Evolutionary conservation across 2,113 vertebrate species (phyloP).

Genomic region (Mungos mungo): DNA sequence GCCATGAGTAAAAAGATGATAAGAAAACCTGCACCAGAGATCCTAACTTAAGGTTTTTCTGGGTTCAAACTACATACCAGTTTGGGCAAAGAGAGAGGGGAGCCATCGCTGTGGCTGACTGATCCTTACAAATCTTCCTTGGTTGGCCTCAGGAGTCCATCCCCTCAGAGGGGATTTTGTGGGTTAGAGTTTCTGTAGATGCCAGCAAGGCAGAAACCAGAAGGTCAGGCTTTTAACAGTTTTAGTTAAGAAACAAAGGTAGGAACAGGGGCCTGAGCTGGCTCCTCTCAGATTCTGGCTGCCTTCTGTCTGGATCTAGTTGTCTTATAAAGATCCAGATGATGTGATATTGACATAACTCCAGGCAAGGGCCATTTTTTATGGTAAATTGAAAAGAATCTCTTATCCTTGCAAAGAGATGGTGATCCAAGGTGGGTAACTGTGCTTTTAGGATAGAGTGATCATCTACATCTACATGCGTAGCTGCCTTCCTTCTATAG

Average conservation of each 20-base stretch:
- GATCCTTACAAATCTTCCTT: not conserved
- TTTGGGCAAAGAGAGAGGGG: too few relatives aligned
- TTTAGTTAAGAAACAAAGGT: not conserved
- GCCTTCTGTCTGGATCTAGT: not conserved
- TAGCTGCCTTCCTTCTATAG: not conserved
- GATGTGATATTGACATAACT: not conserved
- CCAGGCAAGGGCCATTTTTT: not conserved
- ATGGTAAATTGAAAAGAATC: not conserved
- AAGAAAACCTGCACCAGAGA: not conserved
- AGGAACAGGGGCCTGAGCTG: too few relatives aligned
- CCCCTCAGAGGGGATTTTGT: too few relatives aligned
- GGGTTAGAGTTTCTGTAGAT: not conserved
- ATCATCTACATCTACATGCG: rapidly evolving
- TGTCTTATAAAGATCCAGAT: not conserved
- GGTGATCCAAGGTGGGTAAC: not conserved
- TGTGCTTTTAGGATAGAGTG: not conserved
- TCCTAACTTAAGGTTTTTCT: not conserved
- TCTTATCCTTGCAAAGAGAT: not conserved
- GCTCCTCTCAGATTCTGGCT: not conserved
- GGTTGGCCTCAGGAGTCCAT: not conserved
- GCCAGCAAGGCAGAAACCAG: not conserved
- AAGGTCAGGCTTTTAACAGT: not conserved
- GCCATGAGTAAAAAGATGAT: too few relatives aligned
- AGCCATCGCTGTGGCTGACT: not conserved
- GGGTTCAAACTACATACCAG: not conserved